These are phyloP conservation scores for Cyanocitta stelleri DNA, from an alignment of 2,113 vertebrate genomes.

Conservation along the genomic window DNA sequence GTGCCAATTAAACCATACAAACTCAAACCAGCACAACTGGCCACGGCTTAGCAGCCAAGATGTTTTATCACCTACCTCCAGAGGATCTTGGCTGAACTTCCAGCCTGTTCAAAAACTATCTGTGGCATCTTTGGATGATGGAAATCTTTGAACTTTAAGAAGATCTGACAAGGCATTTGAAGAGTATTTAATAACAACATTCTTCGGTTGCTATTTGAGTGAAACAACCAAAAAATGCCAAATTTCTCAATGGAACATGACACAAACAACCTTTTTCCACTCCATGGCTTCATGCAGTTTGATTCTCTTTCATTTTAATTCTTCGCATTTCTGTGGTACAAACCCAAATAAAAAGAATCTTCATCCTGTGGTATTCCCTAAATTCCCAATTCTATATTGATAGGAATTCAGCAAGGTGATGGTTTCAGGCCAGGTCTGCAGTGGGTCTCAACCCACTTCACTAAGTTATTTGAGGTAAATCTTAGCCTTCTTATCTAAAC, in stretches of 20 bases:
- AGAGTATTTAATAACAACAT: not conserved
- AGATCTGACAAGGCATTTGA: not conserved
- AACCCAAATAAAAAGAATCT: not conserved
- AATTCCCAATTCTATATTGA: not conserved
- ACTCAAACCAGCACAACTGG: not conserved
- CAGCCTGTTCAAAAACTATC: not conserved
- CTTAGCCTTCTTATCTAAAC: not conserved
- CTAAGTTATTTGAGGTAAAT: not conserved
- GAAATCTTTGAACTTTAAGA: not conserved
- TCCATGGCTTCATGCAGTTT: not conserved
- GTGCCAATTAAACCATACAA: not conserved
- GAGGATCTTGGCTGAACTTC: not conserved
- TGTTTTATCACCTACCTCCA: not conserved
- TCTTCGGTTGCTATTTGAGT: not conserved
- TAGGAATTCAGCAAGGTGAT: not conserved
- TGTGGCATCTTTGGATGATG: not conserved
- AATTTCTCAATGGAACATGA: not conserved
- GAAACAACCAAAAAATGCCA: not conserved
- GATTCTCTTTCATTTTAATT: not conserved
- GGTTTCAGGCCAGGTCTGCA: not conserved
- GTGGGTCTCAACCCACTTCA: not conserved
- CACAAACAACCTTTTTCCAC: not conserved
- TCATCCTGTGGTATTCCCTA: not conserved
- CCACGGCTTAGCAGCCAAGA: not conserved
- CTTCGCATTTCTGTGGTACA: not conserved